A percentile compares a stretch with the other conserved stretches of the same genome.
phyloP scores from a whole-genome alignment of 2,888 invertebrate species.

The Ophion slaviceki region DNA sequence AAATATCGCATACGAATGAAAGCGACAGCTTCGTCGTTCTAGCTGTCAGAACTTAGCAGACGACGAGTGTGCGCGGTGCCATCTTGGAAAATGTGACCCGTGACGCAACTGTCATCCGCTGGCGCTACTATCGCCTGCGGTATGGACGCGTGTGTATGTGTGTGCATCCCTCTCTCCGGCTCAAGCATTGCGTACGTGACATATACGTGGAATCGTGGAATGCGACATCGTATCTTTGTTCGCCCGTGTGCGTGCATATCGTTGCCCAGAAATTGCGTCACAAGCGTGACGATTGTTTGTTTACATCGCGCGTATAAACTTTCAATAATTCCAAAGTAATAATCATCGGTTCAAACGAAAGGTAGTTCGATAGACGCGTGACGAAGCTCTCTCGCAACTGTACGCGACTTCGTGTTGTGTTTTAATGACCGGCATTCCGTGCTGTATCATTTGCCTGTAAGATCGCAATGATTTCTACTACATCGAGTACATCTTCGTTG shows the following conservation, averaged over 20 bases:
- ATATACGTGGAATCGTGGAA: background rate
- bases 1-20: background rate
- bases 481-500: background rate
- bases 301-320: slow-evolving; percentile 57
- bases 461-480: slow-evolving; percentile 14
- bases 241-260: slow-evolving; percentile 28
- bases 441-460: background rate
- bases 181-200: background rate
- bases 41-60: slow-evolving; percentile 64
- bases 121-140: slow-evolving; percentile 29
- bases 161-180: background rate
- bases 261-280: slow-evolving; percentile 60
- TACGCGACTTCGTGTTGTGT: slow-evolving; percentile 3
- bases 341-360: background rate
- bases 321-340: slow-evolving; percentile 20
- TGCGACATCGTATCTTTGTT: slow-evolving; percentile 24
- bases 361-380: slow-evolving; percentile 12
- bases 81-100: slow-evolving; percentile 40
- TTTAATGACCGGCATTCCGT: slow-evolving; percentile 25
- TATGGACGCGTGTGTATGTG: background rate
- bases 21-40: background rate
- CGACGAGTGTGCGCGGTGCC: slow-evolving; percentile 53
- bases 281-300: slow-evolving; percentile 66
- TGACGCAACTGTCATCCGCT: slow-evolving; percentile 24
- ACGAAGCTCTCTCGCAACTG: background rate